A percentile compares a stretch with the other conserved stretches of the same genome.
Conservation (phyloP, 2,113 vertebrate genomes). For the Elephas maximus region DNA sequence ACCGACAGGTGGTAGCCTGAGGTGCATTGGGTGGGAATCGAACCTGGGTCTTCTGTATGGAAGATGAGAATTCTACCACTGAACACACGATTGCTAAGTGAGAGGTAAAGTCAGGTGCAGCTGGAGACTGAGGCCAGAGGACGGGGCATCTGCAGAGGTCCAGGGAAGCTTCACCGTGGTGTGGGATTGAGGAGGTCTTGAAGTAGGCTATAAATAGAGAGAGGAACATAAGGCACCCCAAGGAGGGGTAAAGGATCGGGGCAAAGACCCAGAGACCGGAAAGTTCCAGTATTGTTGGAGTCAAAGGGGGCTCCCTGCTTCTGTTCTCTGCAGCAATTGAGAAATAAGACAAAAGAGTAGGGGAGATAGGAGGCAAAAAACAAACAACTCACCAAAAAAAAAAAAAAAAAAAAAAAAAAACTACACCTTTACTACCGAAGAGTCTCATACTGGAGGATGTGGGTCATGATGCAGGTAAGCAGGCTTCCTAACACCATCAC, state of each 20-base stretch:
- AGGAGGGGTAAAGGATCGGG: not conserved
- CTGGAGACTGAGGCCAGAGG: not conserved
- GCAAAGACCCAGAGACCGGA: not conserved
- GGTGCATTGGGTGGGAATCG: not conserved
- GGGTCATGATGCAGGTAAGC: no score
- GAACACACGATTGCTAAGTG: accelerated
- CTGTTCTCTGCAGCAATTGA: not conserved
- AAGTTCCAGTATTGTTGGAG: not conserved
- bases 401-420: not conserved
- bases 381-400: not conserved
- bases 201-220: not conserved
- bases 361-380: not conserved
- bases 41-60: not conserved
- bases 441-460: not conserved
- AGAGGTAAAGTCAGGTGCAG: not conserved
- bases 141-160: not conserved
- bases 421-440: not conserved
- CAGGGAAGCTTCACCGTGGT: not conserved
- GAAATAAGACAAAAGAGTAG: not conserved
- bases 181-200: conserved; percentile 29
- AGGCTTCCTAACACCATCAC: not conserved
- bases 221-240: not conserved
- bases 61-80: not conserved
- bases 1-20: not conserved
- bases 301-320: not conserved